Evolutionary conservation across 2,888 invertebrate genomes (phyloP).

Genomic region (Piscicola geometra): DNA sequence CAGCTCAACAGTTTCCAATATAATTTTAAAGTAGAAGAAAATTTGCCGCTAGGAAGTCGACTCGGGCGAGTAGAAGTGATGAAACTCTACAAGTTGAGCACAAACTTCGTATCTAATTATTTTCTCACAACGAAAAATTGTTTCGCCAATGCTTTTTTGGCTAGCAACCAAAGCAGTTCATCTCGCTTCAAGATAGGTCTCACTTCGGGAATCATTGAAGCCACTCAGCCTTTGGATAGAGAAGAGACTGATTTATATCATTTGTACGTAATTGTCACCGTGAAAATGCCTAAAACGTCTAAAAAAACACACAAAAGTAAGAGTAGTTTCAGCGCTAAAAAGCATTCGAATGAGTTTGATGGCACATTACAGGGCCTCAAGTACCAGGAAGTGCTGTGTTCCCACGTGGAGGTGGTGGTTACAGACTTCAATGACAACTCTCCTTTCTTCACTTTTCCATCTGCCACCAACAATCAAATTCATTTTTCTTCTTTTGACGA

Average conservation of each 20-base stretch:
- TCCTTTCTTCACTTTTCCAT: slow-evolving; percentile 40
- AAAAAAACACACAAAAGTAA: too few relatives aligned
- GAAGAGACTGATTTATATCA: slow-evolving; percentile 20
- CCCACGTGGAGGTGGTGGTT: slow-evolving; percentile 37
- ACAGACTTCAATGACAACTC: slow-evolving; percentile 40
- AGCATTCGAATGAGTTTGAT: slow-evolving; percentile 16
- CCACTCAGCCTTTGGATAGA: slow-evolving; percentile 19
- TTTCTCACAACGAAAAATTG: slow-evolving; percentile 6
- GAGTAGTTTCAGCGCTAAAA: slow-evolving; percentile 23
- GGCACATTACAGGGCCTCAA: slow-evolving; percentile 32
- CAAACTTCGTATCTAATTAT: neutral
- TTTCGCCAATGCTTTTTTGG: neutral
- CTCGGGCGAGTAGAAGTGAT: neutral
- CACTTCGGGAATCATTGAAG: neutral
- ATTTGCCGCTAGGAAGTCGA: slow-evolving; percentile 8
- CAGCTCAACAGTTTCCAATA: neutral
- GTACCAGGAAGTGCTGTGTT: slow-evolving; percentile 4
- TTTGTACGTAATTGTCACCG: slow-evolving; percentile 2
- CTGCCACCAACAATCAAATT: slow-evolving; percentile 27
- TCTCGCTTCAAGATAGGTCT: slow-evolving; percentile 5
- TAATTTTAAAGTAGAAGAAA: slow-evolving; percentile 2
- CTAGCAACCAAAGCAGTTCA: neutral
- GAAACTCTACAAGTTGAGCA: neutral
- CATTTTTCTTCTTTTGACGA: slow-evolving; percentile 16
- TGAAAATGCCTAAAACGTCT: neutral